These are phyloP conservation scores for Scaptomyza tumidula DNA, from an alignment of 2,888 invertebrate genomes.

Conservation along the genomic window DNA sequence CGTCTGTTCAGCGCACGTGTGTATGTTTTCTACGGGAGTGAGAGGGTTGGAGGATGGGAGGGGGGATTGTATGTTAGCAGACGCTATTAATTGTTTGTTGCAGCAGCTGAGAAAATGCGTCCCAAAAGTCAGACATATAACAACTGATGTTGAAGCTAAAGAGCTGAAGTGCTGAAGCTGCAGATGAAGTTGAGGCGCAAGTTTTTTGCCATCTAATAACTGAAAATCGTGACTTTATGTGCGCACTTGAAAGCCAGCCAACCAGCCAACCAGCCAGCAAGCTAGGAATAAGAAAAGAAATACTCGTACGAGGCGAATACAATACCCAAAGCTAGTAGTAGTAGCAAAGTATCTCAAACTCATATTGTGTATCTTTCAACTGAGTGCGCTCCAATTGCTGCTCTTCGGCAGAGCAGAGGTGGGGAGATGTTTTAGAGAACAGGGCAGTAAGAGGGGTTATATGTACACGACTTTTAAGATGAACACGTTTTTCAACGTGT, in stretches of 20 bases:
- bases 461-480: slow-evolving; percentile 67
- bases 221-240: slow-evolving; percentile 80
- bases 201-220: slow-evolving; percentile 72
- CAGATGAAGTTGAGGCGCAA: slow-evolving; percentile 45
- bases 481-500: slow-evolving; percentile 73
- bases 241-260: slow-evolving; percentile 60
- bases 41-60: background rate
- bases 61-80: slow-evolving; percentile 49
- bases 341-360: slow-evolving; percentile 47
- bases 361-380: slow-evolving; percentile 45
- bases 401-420: background rate
- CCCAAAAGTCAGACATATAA: slow-evolving; percentile 51
- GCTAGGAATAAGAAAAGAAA: slow-evolving; percentile 47
- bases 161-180: slow-evolving; percentile 3
- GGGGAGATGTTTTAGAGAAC: background rate
- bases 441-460: background rate
- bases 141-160: slow-evolving; percentile 47
- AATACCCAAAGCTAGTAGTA: slow-evolving; percentile 34
- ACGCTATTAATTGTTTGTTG: slow-evolving; percentile 76
- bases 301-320: slow-evolving; percentile 34
- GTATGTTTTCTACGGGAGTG: slow-evolving; percentile 24
- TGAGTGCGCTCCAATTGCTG: slow-evolving; percentile 28
- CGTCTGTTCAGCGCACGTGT: slow-evolving; percentile 48
- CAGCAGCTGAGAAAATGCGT: slow-evolving; percentile 78
- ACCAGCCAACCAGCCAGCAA: slow-evolving; percentile 13